Percentiles rank a stretch among this genome's conserved stretches.
phyloP scores from a whole-genome alignment of 2,888 invertebrate species.

The Rotaria sp. region DNA sequence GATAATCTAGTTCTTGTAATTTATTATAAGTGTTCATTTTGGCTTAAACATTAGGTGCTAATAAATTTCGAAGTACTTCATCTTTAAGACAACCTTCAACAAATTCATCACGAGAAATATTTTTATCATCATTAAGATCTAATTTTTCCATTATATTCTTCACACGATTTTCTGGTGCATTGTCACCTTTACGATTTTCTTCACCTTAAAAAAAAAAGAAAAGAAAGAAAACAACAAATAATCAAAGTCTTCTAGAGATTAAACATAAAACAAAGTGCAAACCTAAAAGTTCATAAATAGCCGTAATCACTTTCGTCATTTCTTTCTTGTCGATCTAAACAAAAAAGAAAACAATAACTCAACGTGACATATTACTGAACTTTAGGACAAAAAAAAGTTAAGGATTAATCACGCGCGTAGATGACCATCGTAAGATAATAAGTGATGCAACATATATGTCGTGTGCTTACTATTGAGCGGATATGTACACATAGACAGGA shows the following conservation, averaged over 20 bases:
- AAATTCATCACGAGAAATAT: conserved; percentile 37
- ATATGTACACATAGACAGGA: not conserved
- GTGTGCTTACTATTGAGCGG: not conserved
- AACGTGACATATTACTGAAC: not conserved
- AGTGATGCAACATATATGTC: not conserved
- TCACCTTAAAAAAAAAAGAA: not conserved
- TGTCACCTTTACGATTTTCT: conserved; percentile 39
- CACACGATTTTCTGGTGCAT: conserved; percentile 37
- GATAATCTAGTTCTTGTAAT: not conserved
- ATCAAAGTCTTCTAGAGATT: no score
- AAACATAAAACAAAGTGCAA: not conserved
- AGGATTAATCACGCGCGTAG: not conserved
- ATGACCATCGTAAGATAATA: not conserved
- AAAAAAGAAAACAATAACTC: not conserved
- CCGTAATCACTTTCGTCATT: conserved; percentile 39
- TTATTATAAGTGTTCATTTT: not conserved
- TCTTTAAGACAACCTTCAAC: conserved; percentile 38
- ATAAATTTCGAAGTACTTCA: conserved; percentile 33
- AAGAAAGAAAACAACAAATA: no score
- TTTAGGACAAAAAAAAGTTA: not conserved
- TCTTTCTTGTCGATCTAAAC: conserved; percentile 40
- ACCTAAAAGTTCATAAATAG: conserved; percentile 38
- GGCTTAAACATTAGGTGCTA: conserved; percentile 39
- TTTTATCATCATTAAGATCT: conserved; percentile 33
- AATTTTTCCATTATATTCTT: conserved; percentile 33